A percentile compares a stretch with the other conserved stretches of the same genome.
Evolutionary conservation across 2,888 invertebrate genomes (phyloP).

Genomic region (Muscina levida): DNA sequence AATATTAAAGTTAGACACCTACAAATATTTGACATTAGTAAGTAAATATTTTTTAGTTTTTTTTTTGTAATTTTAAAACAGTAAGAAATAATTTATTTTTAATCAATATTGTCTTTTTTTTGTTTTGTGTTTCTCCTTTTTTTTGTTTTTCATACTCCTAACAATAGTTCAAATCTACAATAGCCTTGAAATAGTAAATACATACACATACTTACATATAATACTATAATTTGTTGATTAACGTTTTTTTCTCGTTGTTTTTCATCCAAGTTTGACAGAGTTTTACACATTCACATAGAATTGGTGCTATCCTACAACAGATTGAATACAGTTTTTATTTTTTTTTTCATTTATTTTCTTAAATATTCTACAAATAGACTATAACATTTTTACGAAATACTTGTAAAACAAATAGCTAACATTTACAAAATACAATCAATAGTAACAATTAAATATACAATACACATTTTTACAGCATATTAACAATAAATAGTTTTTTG

Average conservation of each 20-base stretch:
- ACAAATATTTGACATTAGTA: slow-evolving; percentile 28
- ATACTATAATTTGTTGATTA: slow-evolving; percentile 36
- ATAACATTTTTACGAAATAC: slow-evolving; percentile 54
- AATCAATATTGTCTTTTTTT: neutral
- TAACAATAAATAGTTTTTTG: neutral
- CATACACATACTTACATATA: no score
- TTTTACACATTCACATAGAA: slow-evolving; percentile 57
- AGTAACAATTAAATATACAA: slow-evolving; percentile 45
- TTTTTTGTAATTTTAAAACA: slow-evolving; percentile 36
- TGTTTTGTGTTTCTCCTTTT: neutral
- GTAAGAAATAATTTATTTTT: neutral
- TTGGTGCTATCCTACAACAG: slow-evolving; percentile 65
- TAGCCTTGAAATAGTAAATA: slow-evolving; percentile 37
- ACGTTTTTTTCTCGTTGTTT: neutral
- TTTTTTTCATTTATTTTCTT: slow-evolving; percentile 1
- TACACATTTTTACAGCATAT: neutral
- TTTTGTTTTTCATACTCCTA: slow-evolving; percentile 35
- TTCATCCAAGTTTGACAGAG: no score
- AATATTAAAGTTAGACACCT: no score
- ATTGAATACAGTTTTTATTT: slow-evolving; percentile 46
- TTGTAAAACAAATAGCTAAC: slow-evolving; percentile 35
- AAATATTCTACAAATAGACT: slow-evolving; percentile 42
- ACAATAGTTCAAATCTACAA: slow-evolving; percentile 63
- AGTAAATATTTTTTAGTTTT: slow-evolving; percentile 17
- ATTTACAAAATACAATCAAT: slow-evolving; percentile 53